phyloP scores from a whole-genome alignment of 2,888 invertebrate species.

The Dryococelus australis region DNA sequence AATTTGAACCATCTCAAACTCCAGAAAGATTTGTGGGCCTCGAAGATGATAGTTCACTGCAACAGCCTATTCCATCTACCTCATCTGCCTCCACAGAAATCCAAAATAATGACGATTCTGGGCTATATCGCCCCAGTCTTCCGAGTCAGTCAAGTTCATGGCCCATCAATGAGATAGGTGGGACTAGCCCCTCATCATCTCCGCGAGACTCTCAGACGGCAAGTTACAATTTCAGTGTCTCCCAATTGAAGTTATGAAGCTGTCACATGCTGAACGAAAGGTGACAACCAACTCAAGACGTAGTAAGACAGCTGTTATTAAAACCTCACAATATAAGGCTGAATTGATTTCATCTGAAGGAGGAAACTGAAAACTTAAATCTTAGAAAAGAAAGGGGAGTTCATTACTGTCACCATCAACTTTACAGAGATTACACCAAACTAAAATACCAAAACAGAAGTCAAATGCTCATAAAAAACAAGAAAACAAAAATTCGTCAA shows the following conservation, averaged over 20 bases:
- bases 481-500: neutral
- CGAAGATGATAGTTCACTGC: too few species aligned
- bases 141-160: too few species aligned
- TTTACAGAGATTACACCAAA: neutral
- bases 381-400: neutral
- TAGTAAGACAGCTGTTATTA: neutral
- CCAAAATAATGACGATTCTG: too few species aligned
- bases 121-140: too few species aligned
- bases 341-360: neutral
- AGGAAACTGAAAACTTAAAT: neutral
- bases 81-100: too few species aligned
- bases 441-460: neutral
- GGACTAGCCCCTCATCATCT: too few species aligned
- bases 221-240: neutral
- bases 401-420: neutral
- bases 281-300: neutral
- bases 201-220: neutral
- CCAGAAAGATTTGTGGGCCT: neutral
- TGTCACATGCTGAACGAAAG: neutral
- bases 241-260: neutral
- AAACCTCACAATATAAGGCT: conserved; percentile 4
- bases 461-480: neutral
- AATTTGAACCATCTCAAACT: neutral
- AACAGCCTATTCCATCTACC: too few species aligned
- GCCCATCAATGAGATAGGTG: too few species aligned